Conservation (phyloP, 2,888 invertebrate species). For the Melipona bicolor region DNA sequence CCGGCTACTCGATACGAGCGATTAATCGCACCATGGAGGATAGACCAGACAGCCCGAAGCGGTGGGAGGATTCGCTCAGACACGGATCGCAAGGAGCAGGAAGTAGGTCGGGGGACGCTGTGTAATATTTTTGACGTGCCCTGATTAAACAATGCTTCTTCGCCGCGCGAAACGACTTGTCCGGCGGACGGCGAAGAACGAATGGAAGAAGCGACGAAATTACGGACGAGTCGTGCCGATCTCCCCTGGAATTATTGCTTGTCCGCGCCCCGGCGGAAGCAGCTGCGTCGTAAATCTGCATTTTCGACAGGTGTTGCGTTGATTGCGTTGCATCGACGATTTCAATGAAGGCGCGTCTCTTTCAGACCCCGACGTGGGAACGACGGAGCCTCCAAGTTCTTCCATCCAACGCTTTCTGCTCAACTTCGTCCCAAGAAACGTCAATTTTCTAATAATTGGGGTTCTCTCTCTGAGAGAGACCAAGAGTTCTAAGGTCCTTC, state of each 20-base stretch:
- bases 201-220: slow-evolving; percentile 69
- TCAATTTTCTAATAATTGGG: too few relatives aligned
- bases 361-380: slow-evolving; percentile 53
- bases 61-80: slow-evolving; percentile 71
- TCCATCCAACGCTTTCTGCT: neutral
- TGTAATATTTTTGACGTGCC: slow-evolving; percentile 67
- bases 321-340: slow-evolving; percentile 69
- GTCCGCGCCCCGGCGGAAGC: slow-evolving; percentile 70
- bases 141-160: slow-evolving; percentile 66
- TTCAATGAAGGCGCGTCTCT: slow-evolving; percentile 50
- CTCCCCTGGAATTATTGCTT: slow-evolving; percentile 68
- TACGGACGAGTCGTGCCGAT: slow-evolving; percentile 61
- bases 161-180: neutral
- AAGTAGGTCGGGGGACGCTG: slow-evolving; percentile 39
- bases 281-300: slow-evolving; percentile 76
- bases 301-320: slow-evolving; percentile 77
- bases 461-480: too few relatives aligned
- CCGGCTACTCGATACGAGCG: slow-evolving; percentile 73
- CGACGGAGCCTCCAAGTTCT: slow-evolving; percentile 16
- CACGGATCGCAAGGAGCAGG: slow-evolving; percentile 52
- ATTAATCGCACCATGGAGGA: slow-evolving; percentile 72
- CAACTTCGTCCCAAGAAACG: neutral
- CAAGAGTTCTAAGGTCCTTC: too few relatives aligned
- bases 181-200: slow-evolving; percentile 5
- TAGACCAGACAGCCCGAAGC: slow-evolving; percentile 72